Base-by-base conservation (phyloP, 2,797 vertebrate genomes). In the Paratrypauchen microcephalus region DNA sequence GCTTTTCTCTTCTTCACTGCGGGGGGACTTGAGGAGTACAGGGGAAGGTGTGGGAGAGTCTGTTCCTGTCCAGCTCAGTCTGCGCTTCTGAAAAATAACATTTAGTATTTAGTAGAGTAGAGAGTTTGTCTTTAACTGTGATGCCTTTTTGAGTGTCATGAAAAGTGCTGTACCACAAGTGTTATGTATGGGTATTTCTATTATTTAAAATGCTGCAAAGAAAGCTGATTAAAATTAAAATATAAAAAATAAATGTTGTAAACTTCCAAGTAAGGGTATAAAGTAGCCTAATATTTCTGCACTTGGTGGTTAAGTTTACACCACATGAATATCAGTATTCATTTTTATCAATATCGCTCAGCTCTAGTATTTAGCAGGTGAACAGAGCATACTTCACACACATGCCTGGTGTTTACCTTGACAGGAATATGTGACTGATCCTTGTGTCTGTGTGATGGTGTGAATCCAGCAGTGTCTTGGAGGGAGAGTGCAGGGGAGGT, bases 21-120 rank as follows among this genome's bases (percentile, higher is more conserved):
- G 66, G 65, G 86, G 83, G 70, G 82, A 78, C 75, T 91, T 93
- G 69, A 74, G 73, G 52, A 82, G 77, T 23, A 79, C 60, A 0
- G 87, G 90, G 50, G 90, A 89, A 8, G 86, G 75, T 2, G 79
- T 68, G 47, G 86, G 74, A n/a, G 89, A 87, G 72, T 92, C 90
- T 0, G 87, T 77, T 8, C 88, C 91, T 2, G 93, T 92, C 92
- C 93, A 95, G 82, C 92, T 93, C 32, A 93, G 83, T 68, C 90
- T 87, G 69, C 92, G 90, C 75, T 93, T 95, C 93, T 94, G 78
- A 5, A 83, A 71, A 82, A 64, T n/a, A 4, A 83, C 36, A 41
- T 54, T 30, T 74, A 30, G 57, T 9, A 59, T 59, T 67, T 76
- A 70, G 9, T 7, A 41, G 39, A 41, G 39, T 0, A 13, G 39